Base-by-base conservation (phyloP, 2,113 vertebrate genomes). In the Callaeas wilsoni region DNA sequence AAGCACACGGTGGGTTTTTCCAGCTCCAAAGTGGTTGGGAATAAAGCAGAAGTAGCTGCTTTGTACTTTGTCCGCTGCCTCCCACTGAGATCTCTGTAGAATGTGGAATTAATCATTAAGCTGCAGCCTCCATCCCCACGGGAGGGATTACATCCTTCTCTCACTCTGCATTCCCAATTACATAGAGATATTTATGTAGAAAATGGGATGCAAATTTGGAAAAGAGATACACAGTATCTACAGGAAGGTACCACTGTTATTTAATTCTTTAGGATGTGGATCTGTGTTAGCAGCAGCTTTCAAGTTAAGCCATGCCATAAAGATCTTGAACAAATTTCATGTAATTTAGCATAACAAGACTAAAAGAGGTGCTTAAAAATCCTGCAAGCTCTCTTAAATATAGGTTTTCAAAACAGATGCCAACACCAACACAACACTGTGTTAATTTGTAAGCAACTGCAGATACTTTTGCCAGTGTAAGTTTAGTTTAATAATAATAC, bases 61-160 rank as follows among this genome's bases (percentile, higher is more conserved):
- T 78, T 95, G 94, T 92, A 95, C 94, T 97, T 97, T 96, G 94
- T 44, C 73, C 53, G 0, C 73, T 91, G 84, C 46, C 74, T 90
- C 63, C 62, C 49, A 49, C 63, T 4, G 49, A 84, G 60, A 53
- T 56, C 76, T 78, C 80, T 10, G 65, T 33, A 65, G 69, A 88
- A 91, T 0, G 8, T 57, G 49, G 52, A 93, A 91, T 94, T 96
- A 96, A 96, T 94, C 93, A 97, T 96, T 97, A 94, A 96, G 16
- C 93, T 81, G 42, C 64, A 86, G 49, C 32, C 75, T 71, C 9
- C 1, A 14, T 70, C 69, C 79, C 80, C 62, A 68, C 1, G 5
- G 69, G 76, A 94, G 49, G 42, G 57, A 93, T 81, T 92, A 68
- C 42, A 75, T 59, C 69, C 30, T 82, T 68, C 82, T 86, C 59